phyloP scores from a whole-genome alignment of 2,797 vertebrate genomes.

The Esox lucius region DNA sequence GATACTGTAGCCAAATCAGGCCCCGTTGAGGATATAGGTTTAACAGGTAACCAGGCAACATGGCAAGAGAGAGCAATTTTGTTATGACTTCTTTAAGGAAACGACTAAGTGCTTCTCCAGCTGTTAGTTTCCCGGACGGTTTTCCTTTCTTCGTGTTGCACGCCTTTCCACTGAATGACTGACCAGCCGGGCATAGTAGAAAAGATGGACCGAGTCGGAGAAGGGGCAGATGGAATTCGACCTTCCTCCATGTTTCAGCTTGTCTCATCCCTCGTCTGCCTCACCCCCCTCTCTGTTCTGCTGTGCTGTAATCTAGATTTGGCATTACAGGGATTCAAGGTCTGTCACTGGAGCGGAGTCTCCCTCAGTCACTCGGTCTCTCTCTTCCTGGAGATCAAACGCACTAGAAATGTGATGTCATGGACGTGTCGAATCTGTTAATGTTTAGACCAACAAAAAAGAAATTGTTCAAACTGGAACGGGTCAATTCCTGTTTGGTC shows the following conservation, averaged over 20 bases:
- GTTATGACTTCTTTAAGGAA: conserved; percentile 33
- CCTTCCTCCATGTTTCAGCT: conserved; percentile 49
- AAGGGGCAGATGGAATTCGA: conserved; percentile 29
- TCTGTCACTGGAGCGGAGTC: conserved; percentile 28
- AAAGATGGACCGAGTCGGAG: conserved; percentile 40
- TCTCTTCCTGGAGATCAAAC: conserved; percentile 25
- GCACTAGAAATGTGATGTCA: conserved; percentile 19
- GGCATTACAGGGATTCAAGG: conserved; percentile 31
- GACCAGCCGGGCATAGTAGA: neutral
- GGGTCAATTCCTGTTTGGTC: neutral
- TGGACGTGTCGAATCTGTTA: conserved; percentile 23
- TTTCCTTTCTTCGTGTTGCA: conserved; percentile 17
- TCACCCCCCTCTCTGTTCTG: conserved; percentile 2
- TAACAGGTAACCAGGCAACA: neutral
- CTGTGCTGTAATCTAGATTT: conserved; percentile 30
- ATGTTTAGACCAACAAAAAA: neutral
- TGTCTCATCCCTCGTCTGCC: conserved; percentile 19
- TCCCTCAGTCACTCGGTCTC: conserved; percentile 1
- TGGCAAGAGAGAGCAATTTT: neutral
- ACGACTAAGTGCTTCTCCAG: conserved; percentile 20
- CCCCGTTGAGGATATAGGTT: neutral
- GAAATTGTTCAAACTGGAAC: neutral
- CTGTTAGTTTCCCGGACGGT: conserved; percentile 45
- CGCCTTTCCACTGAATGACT: neutral
- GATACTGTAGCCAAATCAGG: neutral